Evolutionary conservation across 2,113 vertebrate genomes (phyloP).

Genomic region (Silurus meridionalis): DNA sequence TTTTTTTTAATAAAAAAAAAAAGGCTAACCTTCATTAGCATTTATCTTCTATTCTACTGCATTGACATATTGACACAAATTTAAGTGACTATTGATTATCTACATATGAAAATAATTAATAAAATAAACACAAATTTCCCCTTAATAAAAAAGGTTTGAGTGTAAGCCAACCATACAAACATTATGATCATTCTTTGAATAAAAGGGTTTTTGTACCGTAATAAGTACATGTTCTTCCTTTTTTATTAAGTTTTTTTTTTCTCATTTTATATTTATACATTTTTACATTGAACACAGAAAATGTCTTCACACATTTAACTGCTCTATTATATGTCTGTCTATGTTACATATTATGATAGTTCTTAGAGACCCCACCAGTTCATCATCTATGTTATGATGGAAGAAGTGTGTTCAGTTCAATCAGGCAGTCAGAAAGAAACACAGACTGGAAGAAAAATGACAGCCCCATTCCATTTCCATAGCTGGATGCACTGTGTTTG

Average conservation of each 20-base stretch:
- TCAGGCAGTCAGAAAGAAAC: constrained; percentile 13
- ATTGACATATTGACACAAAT: too few relatives aligned
- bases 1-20: too few relatives aligned
- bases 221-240: too few relatives aligned
- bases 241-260: not conserved
- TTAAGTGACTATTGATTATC: too few relatives aligned
- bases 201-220: not conserved
- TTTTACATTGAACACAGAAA: not conserved
- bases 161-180: not conserved
- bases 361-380: not conserved
- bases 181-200: not conserved
- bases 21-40: too few relatives aligned
- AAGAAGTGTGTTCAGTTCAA: constrained; percentile 23
- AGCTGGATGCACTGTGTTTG: constrained; percentile 18
- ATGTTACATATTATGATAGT: constrained; percentile 3
- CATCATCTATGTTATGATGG: constrained; percentile 21
- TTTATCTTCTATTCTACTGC: too few relatives aligned
- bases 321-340: not conserved
- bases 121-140: not conserved
- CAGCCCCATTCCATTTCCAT: constrained; percentile 16
- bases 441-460: constrained; percentile 13
- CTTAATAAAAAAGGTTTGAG: not conserved
- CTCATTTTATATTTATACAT: not conserved
- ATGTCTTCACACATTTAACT: not conserved
- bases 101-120: too few relatives aligned